Evolutionary conservation across 2,113 vertebrate species (phyloP), one percentile per base, ranked within the genome.

Genomic region (Erpornis zantholeuca): DNA sequence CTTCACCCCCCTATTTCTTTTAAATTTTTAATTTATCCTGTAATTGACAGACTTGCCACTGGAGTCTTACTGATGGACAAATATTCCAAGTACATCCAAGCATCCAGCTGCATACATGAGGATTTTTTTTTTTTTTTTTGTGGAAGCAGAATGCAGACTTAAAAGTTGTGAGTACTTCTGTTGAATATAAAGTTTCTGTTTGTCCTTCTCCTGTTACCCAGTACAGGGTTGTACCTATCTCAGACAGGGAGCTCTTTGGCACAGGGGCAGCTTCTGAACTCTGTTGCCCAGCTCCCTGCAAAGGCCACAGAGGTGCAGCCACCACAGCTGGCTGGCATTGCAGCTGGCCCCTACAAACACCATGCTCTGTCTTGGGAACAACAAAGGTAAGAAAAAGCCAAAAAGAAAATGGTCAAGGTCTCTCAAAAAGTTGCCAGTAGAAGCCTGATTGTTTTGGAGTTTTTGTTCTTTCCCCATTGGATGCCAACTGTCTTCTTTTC

Each of bases 61-160:
- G 15, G 20, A 53, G 10, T 70, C 5, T 60, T 77, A 36, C 24
- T 65, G 20, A 31, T 45, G 29, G 52, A 49, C 42, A n/a, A 40
- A 28, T 35, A 28, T 16, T 45, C 52, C 73, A 59, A 66, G 31
- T 36, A 38, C 31, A 45, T n/a, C 25, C 47, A 50, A 28, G n/a
- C 11, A 40, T 17, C 47, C 75, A 88, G 31, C 17, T 79, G 35
- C n/a, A 42, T n/a, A 53, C 9, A 3, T 21, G 6, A 28, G 11
- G 3, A 7, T 38, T 15, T 35, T 20, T 57, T 59, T 54, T 22
- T 6, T 56, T 52, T 8, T 61, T 47, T 52, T 15, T 1, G 14
- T 45, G 47, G 28, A 53, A 6, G 10, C 0, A 0, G 13, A 11
- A 9, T 5, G 29, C 10, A 53, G 27, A 49, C 29, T 80, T 64